Base-by-base conservation (phyloP, 2,888 invertebrate genomes). In the Coenonympha arcania region DNA sequence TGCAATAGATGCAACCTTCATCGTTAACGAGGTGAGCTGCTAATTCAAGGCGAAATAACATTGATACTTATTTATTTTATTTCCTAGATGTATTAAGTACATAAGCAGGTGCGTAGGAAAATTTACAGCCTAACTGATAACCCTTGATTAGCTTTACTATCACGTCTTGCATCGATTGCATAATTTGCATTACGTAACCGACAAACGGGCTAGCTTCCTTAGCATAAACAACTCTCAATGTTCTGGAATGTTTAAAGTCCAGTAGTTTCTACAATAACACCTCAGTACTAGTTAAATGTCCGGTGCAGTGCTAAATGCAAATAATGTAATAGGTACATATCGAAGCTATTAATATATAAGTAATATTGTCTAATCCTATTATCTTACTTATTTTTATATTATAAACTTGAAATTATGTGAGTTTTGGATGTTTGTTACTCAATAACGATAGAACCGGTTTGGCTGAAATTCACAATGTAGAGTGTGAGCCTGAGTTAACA, bases 1-100 rank as follows among this genome's bases (percentile, higher is more conserved):
- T 66, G 69, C 68, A 75, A 82, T 80, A 80, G 80, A 81, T 77
- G 75, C 67, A 78, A 75, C 84, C 83, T 83, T 80, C 77, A 73
- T 71, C 66, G 59, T 65, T 63, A 59, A 66, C 80, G 80, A 84
- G 81, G 82, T 78, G 69, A 84, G 71, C 79, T 64, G 70, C 70
- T 73, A 69, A 62, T 70, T 77, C 81, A 81, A 82, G 82, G 81
- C 66, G 61, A 79, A 66, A 71, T 70, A 68, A 65, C 71, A 59
- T 65, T 69, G 69, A 72, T 74, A 72, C 77, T 79, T 37, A 72
- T 78, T 79, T 37, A 41, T 42, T 40, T 28, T 54, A 40, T 50
- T 50, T 52, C 48, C 41, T 40, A 50, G 48, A 50, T 37, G 37
- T 40, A 43, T 11, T 11, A 37, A 39, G n/a, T 40, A 19, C 33